phyloP scores from a whole-genome alignment of 2,113 vertebrate species.

The Barnardius zonarius region DNA sequence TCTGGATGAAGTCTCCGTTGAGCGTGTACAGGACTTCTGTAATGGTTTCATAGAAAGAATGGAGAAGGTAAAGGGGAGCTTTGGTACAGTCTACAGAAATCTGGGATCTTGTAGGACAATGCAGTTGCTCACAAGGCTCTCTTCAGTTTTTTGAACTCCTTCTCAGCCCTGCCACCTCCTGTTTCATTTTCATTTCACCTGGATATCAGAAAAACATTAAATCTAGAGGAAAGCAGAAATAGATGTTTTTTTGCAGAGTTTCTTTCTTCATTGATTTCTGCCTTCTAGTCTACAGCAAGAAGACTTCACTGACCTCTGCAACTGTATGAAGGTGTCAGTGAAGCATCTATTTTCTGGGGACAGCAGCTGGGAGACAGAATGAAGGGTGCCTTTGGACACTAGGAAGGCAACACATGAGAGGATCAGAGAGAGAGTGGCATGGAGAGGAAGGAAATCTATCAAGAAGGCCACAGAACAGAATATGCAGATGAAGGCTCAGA shows the following conservation, averaged over 20 bases:
- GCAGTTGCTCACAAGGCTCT: background rate
- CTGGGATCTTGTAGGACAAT: background rate
- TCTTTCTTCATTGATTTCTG: background rate
- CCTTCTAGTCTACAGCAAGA: background rate
- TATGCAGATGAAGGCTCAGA: background rate
- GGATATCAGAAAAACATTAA: background rate
- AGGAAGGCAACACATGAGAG: background rate
- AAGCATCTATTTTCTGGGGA: background rate
- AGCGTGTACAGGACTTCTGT: conserved; percentile 80
- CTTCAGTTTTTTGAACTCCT: background rate
- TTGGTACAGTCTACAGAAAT: background rate
- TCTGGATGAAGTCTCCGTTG: conserved; percentile 71
- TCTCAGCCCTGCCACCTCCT: background rate
- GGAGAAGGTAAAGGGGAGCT: conserved; percentile 44
- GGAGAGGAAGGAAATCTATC: background rate
- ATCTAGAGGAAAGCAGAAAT: background rate
- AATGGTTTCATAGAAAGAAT: conserved; percentile 74
- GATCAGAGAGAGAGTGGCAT: background rate
- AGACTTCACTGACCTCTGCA: background rate
- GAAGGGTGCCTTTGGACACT: background rate
- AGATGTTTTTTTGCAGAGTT: background rate
- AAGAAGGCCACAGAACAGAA: background rate
- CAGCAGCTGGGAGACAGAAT: background rate
- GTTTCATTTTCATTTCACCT: background rate
- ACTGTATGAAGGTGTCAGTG: background rate